Conservation (phyloP, 2,797 vertebrate genomes). For the Pseudopleuronectes americanus region DNA sequence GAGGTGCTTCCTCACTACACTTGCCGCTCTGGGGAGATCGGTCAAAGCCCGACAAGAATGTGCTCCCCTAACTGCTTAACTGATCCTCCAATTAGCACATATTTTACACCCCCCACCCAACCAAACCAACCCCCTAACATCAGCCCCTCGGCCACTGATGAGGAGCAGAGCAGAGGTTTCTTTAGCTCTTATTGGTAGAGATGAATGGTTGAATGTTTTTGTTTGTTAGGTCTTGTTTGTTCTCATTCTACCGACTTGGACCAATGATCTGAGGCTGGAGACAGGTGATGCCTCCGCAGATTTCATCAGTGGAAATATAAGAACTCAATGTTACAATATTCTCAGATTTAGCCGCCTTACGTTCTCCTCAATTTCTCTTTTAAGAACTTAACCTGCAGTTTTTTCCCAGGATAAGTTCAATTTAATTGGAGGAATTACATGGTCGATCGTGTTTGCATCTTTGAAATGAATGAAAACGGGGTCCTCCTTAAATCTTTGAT, state of each 20-base stretch:
- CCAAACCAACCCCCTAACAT: slow-evolving; percentile 24
- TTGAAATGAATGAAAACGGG: slow-evolving; percentile 63
- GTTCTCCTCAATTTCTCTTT: neutral
- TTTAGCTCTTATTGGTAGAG: slow-evolving; percentile 66
- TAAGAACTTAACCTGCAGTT: slow-evolving; percentile 6
- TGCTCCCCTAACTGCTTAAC: slow-evolving; percentile 84
- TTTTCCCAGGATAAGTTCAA: slow-evolving; percentile 16
- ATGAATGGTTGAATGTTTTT: slow-evolving; percentile 28
- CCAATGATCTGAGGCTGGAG: neutral
- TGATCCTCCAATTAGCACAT: slow-evolving; percentile 85
- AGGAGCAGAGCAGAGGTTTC: slow-evolving; percentile 64
- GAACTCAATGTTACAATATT: neutral
- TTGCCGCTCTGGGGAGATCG: slow-evolving; percentile 87
- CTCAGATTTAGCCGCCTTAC: neutral
- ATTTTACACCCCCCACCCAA: slow-evolving; percentile 54
- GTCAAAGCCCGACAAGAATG: slow-evolving; percentile 86
- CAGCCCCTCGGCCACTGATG: slow-evolving; percentile 42
- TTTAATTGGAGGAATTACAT: slow-evolving; percentile 51
- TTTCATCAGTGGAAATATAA: neutral
- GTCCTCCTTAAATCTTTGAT: slow-evolving; percentile 80
- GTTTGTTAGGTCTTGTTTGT: slow-evolving; percentile 43
- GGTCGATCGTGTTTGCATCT: slow-evolving; percentile 54
- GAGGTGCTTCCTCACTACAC: slow-evolving; percentile 71
- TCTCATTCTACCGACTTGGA: slow-evolving; percentile 22
- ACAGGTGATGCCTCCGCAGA: neutral